These are phyloP conservation scores for Labia minor DNA, from an alignment of 2,888 invertebrate genomes.

Conservation along the genomic window DNA sequence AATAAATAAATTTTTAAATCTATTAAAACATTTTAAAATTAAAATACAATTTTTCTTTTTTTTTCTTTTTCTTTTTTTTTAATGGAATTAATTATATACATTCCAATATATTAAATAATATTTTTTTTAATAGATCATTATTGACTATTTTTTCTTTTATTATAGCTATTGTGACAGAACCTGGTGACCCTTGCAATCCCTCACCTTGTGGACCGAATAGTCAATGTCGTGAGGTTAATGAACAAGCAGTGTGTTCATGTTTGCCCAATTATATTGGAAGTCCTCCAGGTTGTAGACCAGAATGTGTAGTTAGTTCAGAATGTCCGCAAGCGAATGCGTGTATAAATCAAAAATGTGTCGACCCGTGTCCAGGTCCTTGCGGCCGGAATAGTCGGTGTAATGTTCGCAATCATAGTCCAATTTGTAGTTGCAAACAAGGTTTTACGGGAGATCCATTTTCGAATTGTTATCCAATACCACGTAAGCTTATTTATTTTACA, in stretches of 20 bases:
- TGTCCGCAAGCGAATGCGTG: slow-evolving; percentile 57
- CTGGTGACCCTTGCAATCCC: slow-evolving; percentile 48
- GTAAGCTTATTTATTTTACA: slow-evolving; percentile 17
- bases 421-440: slow-evolving; percentile 56
- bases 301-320: slow-evolving; percentile 60
- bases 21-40: slow-evolving; percentile 19
- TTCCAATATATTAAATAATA: background rate
- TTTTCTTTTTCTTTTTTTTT: slow-evolving; percentile 28
- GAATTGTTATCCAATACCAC: slow-evolving; percentile 43
- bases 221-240: slow-evolving; percentile 59
- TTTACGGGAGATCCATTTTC: slow-evolving; percentile 73
- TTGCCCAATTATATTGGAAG: slow-evolving; percentile 50
- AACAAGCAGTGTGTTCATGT: slow-evolving; percentile 62
- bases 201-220: slow-evolving; percentile 72
- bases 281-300: slow-evolving; percentile 61
- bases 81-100: slow-evolving; percentile 4
- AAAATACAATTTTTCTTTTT: background rate
- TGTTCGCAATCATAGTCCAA: slow-evolving; percentile 59
- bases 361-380: slow-evolving; percentile 62
- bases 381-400: slow-evolving; percentile 60
- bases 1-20: no score
- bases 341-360: slow-evolving; percentile 53
- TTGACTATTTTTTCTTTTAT: no score
- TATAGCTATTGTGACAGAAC: slow-evolving; percentile 37
- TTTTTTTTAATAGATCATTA: background rate